These are phyloP conservation scores for Lithophane leautieri DNA, from an alignment of 2,888 invertebrate genomes.

Conservation along the genomic window DNA sequence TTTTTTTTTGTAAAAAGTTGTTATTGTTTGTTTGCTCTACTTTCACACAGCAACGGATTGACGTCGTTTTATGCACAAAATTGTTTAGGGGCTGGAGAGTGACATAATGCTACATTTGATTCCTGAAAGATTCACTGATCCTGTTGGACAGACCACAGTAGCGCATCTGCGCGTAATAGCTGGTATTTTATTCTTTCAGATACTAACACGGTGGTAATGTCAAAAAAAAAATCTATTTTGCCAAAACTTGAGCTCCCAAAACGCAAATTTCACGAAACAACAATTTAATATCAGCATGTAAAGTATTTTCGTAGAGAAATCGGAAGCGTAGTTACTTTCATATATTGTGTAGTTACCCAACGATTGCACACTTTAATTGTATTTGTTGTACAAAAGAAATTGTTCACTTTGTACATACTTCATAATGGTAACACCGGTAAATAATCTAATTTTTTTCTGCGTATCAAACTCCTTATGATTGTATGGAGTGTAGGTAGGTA, in stretches of 20 bases:
- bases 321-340: constrained; percentile 50
- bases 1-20: too few species aligned
- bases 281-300: not conserved
- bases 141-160: not conserved
- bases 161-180: not conserved
- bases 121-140: too few species aligned
- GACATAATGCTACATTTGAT: not conserved
- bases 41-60: not conserved
- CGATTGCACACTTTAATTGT: constrained; percentile 47
- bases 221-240: too few species aligned
- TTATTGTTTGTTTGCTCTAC: not conserved
- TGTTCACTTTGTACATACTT: constrained; percentile 22
- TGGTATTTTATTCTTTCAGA: not conserved
- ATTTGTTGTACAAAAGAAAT: constrained; percentile 39
- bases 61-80: not conserved
- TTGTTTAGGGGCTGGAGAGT: not conserved
- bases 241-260: not conserved
- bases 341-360: constrained; percentile 51
- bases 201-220: not conserved
- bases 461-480: not conserved
- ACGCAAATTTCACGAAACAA: constrained; percentile 2
- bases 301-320: constrained; percentile 50
- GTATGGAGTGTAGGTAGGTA: not conserved
- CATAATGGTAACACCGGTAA: not conserved
- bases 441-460: not conserved